Conservation (phyloP, 2,797 vertebrate genomes). For the Carapus acus region DNA sequence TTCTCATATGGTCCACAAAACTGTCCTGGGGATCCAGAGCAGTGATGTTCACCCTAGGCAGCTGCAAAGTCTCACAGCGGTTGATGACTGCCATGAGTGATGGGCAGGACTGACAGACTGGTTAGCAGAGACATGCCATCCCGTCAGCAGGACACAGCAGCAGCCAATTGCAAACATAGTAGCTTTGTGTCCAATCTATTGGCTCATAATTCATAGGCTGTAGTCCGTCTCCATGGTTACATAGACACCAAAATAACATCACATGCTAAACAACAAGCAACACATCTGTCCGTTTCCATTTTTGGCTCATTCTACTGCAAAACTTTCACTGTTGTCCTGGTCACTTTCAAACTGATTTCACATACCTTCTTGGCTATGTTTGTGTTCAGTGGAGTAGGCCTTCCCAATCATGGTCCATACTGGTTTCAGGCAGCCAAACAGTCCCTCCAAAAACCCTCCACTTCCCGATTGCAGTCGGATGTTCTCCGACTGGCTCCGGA, state of each 20-base stretch:
- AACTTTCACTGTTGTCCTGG: neutral
- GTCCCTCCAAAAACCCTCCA: slow-evolving; percentile 91
- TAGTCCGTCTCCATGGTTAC: slow-evolving; percentile 20
- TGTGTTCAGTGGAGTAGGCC: slow-evolving; percentile 94
- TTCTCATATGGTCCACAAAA: slow-evolving; percentile 64
- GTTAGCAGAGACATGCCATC: slow-evolving; percentile 9
- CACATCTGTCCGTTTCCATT: neutral
- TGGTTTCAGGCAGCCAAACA: slow-evolving; percentile 91
- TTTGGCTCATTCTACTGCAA: neutral
- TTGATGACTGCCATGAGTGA: slow-evolving; percentile 25
- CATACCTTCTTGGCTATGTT: slow-evolving; percentile 84
- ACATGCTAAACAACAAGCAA: slow-evolving; percentile 5
- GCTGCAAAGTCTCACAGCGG: too few relatives aligned
- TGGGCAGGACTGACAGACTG: slow-evolving; percentile 20
- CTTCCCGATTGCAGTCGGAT: slow-evolving; percentile 80
- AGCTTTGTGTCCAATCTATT: slow-evolving; percentile 1
- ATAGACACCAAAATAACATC: neutral
- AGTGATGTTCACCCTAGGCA: slow-evolving; percentile 34
- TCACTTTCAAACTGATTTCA: slow-evolving; percentile 12
- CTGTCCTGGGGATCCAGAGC: slow-evolving; percentile 51
- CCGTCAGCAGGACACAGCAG: slow-evolving; percentile 3
- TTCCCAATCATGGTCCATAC: slow-evolving; percentile 98
- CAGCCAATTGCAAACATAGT: slow-evolving; percentile 3
- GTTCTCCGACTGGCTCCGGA: slow-evolving; percentile 70
- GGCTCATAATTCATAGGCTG: slow-evolving; percentile 2